Base-by-base conservation (phyloP, 53 echinoderm and acorn worm genomes). In the Patiria pectinifera region DNA sequence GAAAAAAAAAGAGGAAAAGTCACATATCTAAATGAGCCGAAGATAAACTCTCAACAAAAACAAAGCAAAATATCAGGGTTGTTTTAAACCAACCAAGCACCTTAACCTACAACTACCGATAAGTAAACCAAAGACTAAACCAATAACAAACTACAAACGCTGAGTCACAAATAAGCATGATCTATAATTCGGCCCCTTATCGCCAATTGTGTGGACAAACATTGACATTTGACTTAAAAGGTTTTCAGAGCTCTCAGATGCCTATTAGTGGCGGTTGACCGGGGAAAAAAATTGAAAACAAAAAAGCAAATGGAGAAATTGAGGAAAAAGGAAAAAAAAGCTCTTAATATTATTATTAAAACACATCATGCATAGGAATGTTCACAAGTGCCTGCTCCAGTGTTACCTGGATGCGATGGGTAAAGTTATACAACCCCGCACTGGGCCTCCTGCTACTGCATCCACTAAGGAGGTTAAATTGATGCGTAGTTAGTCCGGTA, bases 201-300 rank as follows among this genome's bases (percentile, higher is more conserved):
- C 78, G 22, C 4, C 62, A 61, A 44, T 18, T 61, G 12, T 15
- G 48, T 48, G 49, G 47, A 16, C 82, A 90, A 66, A 66, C 89
- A 81, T 80, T 80, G 80, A 90, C 69, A 69, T 46, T 63, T 82
- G 70, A 90, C 90, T 80, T 80, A 46, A 46, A 11, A 16, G 13
- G 26, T 12, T 84, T 84, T 63, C 26, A 74, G 72, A 26, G n/a
- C 86, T 48, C 86, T 86, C 86, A 71, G 69, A 48, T 72, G 74
- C 48, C 86, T 72, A 86, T 86, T 86, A 86, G 74, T 12, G 9
- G 15, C 3, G 21, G 69, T 53, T 53, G 8, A 53, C 13, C 4
- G 48, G 49, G 35, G 44, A 2, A 81, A 66, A 22, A 45, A 48
- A 66, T 11, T 16, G 4, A 18, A 44, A 15, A 66, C 24, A 25